Percentiles rank a stretch among this genome's conserved stretches.
phyloP scores from a whole-genome alignment of 2,113 vertebrate species.

The Clarias macrocephalus region DNA sequence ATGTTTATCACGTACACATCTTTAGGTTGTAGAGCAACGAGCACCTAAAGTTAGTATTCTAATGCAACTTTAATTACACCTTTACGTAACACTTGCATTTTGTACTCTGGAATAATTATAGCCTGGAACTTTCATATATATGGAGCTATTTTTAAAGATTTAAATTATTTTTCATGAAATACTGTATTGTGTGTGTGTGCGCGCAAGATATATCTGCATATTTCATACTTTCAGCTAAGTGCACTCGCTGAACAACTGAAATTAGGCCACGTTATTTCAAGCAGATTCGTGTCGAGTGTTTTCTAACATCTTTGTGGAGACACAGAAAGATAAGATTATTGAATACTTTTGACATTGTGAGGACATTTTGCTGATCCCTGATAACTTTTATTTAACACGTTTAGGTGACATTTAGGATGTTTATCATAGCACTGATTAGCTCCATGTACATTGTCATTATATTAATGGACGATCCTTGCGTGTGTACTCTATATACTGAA shows the following conservation, averaged over 20 bases:
- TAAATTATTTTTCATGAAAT: not conserved
- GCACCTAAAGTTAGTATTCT: not conserved
- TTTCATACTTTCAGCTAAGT: not conserved
- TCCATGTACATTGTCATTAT: not conserved
- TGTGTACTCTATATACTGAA: no score
- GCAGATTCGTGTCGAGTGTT: not conserved
- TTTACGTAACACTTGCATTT: not conserved
- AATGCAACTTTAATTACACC: constrained; percentile 17
- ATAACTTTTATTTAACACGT: not conserved
- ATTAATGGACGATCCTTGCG: not conserved
- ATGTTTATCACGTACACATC: not conserved
- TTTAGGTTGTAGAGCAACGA: not conserved
- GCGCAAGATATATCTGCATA: not conserved
- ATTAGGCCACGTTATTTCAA: not conserved
- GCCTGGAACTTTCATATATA: not conserved
- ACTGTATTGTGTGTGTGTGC: not conserved
- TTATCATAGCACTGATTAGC: not conserved
- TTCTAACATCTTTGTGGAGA: not conserved
- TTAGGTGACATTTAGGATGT: not conserved
- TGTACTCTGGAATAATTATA: not conserved
- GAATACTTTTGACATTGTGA: not conserved
- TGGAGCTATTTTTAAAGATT: not conserved
- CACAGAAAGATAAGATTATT: not conserved
- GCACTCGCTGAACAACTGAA: not conserved
- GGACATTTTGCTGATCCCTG: not conserved